These are phyloP conservation scores for Telmatochromis brichardi DNA, from an alignment of 2,113 vertebrate species.

Conservation along the genomic window DNA sequence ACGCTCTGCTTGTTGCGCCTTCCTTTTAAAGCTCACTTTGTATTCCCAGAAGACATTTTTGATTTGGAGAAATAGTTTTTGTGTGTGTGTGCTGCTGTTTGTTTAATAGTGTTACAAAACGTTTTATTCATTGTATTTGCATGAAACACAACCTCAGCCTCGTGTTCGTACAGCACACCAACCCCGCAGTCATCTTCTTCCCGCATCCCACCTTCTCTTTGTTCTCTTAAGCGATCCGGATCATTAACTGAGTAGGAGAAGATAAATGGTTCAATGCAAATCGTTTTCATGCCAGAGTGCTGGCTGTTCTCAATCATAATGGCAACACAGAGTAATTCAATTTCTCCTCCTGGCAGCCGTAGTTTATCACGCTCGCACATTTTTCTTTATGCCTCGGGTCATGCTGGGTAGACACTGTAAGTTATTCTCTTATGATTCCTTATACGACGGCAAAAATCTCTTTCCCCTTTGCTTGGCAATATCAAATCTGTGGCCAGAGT, in stretches of 20 bases:
- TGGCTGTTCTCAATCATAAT: not conserved
- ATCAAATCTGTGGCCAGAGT: not conserved
- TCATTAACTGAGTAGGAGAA: constrained; percentile 4
- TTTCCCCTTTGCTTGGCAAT: not conserved
- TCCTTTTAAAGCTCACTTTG: not conserved
- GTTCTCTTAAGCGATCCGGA: not conserved
- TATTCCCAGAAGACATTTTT: not conserved
- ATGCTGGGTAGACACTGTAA: not conserved
- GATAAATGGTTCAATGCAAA: constrained; percentile 23
- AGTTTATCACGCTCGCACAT: not conserved
- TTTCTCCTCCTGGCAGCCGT: not conserved
- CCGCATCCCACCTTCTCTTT: not conserved
- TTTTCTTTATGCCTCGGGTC: not conserved
- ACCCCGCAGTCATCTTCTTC: not conserved
- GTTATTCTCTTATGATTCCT: not conserved
- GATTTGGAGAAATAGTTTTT: not conserved
- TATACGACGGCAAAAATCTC: not conserved
- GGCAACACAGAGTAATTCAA: not conserved
- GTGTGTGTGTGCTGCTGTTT: not conserved
- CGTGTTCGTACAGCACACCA: not conserved
- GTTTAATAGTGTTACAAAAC: not conserved
- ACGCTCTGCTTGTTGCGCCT: not conserved
- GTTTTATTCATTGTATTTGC: not conserved
- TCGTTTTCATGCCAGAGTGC: constrained; percentile 9
- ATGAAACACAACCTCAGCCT: not conserved